phyloP scores from a whole-genome alignment of 2,888 invertebrate genomes.

The Apamea monoglypha region DNA sequence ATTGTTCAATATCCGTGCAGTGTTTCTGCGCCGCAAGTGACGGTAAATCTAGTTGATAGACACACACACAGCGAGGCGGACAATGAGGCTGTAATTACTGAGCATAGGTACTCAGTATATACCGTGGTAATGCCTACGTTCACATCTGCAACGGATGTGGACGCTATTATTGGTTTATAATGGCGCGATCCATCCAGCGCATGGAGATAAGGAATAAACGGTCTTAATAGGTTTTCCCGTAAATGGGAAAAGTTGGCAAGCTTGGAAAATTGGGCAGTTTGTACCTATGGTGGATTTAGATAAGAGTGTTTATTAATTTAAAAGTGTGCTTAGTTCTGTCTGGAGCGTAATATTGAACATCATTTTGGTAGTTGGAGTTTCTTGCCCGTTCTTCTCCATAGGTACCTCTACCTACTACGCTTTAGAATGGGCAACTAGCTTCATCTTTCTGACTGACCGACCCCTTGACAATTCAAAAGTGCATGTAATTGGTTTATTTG shows the following conservation, averaged over 20 bases:
- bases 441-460: no score
- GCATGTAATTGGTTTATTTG: no score
- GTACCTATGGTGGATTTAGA: conserved; percentile 36
- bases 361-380: background rate
- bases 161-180: conserved; percentile 68
- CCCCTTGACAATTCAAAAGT: no score
- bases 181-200: conserved; percentile 65
- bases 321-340: background rate
- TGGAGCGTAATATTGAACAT: background rate
- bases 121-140: conserved; percentile 41
- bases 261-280: conserved; percentile 41
- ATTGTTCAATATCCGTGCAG: conserved; percentile 81
- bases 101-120: conserved; percentile 27
- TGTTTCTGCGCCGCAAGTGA: conserved; percentile 63
- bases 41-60: conserved; percentile 68
- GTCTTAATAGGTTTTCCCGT: conserved; percentile 61
- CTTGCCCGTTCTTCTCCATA: no score
- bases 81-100: conserved; percentile 67
- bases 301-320: conserved; percentile 45
- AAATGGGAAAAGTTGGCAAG: conserved; percentile 59
- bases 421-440: no score
- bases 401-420: no score
- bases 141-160: conserved; percentile 62
- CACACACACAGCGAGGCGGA: conserved; percentile 42
- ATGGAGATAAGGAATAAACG: conserved; percentile 62